phyloP scores from a whole-genome alignment of 1,140 invertebrate genomes.

The Papilio polytes region DNA sequence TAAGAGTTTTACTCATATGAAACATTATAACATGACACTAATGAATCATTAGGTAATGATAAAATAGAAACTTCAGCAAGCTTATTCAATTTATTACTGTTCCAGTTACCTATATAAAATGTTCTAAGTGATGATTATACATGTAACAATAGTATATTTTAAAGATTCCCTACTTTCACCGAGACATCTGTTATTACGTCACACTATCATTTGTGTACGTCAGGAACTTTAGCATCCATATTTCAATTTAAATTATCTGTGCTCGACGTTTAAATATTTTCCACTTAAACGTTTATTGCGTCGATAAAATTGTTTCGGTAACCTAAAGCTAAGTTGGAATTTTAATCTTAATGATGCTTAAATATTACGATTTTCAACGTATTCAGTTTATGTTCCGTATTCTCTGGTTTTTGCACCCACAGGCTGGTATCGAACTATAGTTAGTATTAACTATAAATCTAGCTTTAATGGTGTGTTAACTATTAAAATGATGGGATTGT shows the following conservation, averaged over 20 bases:
- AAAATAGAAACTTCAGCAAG: too few relatives aligned
- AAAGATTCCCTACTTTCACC: neutral
- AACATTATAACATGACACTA: too few relatives aligned
- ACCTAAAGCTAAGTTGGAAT: conserved; percentile 26
- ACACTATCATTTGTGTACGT: neutral
- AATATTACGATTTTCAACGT: conserved; percentile 27
- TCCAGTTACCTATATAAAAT: neutral
- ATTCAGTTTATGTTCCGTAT: conserved; percentile 33
- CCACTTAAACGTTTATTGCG: conserved; percentile 10
- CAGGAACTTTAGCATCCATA: conserved; percentile 2
- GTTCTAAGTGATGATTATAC: neutral
- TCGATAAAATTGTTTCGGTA: conserved; percentile 22
- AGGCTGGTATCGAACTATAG: conserved; percentile 22
- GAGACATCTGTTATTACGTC: neutral
- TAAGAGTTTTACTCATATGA: too few relatives aligned
- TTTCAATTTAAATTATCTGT: conserved; percentile 6
- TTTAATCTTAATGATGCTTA: conserved; percentile 31
- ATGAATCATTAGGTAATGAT: too few relatives aligned
- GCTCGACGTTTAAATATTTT: conserved; percentile 19
- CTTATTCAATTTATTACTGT: too few relatives aligned
- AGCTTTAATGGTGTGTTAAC: conserved; percentile 34
- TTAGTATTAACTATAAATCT: conserved; percentile 36
- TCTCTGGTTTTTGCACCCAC: conserved; percentile 25
- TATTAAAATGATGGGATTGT: conserved; percentile 24
- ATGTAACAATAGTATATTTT: neutral